These are phyloP conservation scores for Hirundo rustica DNA, from an alignment of 2,797 vertebrate genomes.

Conservation along the genomic window DNA sequence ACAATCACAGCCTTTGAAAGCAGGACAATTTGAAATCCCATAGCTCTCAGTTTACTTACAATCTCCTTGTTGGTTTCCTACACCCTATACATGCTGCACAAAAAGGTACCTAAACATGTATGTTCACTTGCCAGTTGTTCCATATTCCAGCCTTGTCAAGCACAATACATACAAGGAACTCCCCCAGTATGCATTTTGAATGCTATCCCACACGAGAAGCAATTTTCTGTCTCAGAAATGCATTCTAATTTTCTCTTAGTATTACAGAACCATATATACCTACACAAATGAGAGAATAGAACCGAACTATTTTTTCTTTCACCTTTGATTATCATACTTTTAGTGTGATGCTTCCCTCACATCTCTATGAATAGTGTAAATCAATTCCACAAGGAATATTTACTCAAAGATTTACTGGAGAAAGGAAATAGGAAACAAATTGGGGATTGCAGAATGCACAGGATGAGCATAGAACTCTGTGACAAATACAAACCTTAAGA, in stretches of 20 bases:
- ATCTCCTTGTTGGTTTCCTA: background rate
- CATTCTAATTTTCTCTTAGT: background rate
- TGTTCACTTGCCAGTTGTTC: background rate
- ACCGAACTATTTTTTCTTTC: background rate
- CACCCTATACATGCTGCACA: background rate
- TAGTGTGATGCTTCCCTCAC: background rate
- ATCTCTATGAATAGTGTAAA: background rate
- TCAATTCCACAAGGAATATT: background rate
- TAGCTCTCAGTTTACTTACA: background rate
- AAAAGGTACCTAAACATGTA: background rate
- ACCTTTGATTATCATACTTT: background rate
- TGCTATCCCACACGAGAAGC: background rate
- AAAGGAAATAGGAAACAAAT: background rate
- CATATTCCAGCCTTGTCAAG: background rate
- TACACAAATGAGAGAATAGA: background rate
- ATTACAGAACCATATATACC: background rate
- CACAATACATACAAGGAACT: background rate
- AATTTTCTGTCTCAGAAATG: background rate
- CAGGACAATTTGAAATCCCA: background rate
- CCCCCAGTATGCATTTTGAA: background rate
- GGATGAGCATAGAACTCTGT: background rate
- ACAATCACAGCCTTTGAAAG: background rate
- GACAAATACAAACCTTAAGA: background rate
- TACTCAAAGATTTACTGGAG: background rate
- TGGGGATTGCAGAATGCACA: background rate